Base-by-base conservation (phyloP, 2,113 vertebrate genomes). In the Cyphomyrus discorhynchus region DNA sequence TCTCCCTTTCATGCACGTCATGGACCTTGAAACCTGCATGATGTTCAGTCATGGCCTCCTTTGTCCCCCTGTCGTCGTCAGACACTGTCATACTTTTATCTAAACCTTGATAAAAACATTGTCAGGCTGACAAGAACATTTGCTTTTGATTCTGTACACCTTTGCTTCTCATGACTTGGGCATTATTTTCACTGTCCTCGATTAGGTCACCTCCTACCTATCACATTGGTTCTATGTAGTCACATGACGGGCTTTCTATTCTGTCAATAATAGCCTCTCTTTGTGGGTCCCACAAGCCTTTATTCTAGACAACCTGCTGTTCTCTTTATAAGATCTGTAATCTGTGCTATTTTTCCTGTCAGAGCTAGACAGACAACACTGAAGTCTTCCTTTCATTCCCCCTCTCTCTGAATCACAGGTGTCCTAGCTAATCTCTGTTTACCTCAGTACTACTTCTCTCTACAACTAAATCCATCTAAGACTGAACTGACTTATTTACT, bases 401-500 rank as follows among this genome's bases (percentile, higher is more conserved):
- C 1, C n/a, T 52, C 85, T 53, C 50, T 27, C 50, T 47, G 82
- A 84, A 17, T 31, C 50, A 19, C 27, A 53, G 85, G 49, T 53
- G 50, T 39, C 85, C 49, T 53, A 11, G n/a, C 49, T 87, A 47
- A 56, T 53, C 85, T 87, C 50, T 53, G 85, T 47, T 87, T 87
- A 27, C 45, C 47, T 53, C 27, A 53, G 7, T 87, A 47, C 85
- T 52, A 27, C 85, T 53, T 35, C 85, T 47, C 13, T 27, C 13
- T 39, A 15, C 85, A 53, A 31, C 85, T 86, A 31, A 86, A 52
- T 86, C 85, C 47, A 19, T 53, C 49, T 31, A 50, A 86, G 85
- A 50, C 49, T 86, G 24, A 49, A 52, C 46, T 86, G 85, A 87
- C 47, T 86, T 86, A 86, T 56, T 87, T 56, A 87, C 85, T n/a